Conservation (phyloP, 2,888 invertebrate genomes). For the Xestia ashworthii region DNA sequence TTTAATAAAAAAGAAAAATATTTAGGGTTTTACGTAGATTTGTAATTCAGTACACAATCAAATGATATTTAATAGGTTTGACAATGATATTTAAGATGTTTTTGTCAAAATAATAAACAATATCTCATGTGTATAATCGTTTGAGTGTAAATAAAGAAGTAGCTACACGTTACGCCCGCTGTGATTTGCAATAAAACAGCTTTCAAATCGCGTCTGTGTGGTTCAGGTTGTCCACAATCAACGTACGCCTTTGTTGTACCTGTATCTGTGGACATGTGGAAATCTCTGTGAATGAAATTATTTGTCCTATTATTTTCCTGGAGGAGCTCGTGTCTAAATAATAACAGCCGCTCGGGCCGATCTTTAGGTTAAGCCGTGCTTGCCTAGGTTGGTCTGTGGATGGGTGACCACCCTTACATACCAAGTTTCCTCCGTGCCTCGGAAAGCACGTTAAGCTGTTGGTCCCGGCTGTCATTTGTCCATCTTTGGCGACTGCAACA, state of each 20-base stretch:
- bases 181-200: constrained; percentile 43
- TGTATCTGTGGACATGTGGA: constrained; percentile 42
- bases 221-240: constrained; percentile 68
- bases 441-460: too few species aligned
- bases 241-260: constrained; percentile 57
- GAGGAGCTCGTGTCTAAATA: too few species aligned
- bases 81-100: not conserved
- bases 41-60: not conserved
- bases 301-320: too few species aligned
- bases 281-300: constrained; percentile 45
- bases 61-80: not conserved
- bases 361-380: too few species aligned
- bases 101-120: not conserved
- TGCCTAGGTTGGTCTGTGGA: too few species aligned
- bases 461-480: too few species aligned
- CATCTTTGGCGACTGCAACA: too few species aligned
- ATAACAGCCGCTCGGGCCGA: too few species aligned
- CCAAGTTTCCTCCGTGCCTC: too few species aligned
- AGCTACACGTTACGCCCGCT: not conserved
- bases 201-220: constrained; percentile 53
- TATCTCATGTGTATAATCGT: not conserved
- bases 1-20: not conserved
- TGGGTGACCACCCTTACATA: too few species aligned
- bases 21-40: not conserved
- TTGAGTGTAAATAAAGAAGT: not conserved